Evolutionary conservation across 2,888 invertebrate species (phyloP).

Genomic region (Apodemia zela): DNA sequence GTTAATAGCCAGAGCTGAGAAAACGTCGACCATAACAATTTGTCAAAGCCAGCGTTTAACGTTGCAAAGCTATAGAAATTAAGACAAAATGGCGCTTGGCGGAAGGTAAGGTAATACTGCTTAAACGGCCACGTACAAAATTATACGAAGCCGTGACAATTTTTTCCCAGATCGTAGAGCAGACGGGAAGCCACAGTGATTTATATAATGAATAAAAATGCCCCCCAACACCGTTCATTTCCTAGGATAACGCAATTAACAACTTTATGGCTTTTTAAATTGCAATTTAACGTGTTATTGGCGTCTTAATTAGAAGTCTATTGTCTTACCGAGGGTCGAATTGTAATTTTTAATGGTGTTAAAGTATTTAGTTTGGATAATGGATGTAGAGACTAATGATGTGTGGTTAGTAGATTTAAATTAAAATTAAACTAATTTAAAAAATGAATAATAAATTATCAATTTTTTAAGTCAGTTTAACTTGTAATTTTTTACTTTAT

Average conservation of each 20-base stretch:
- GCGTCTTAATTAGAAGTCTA: slow-evolving; percentile 6
- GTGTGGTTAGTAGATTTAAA: no score
- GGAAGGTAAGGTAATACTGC: slow-evolving; percentile 56
- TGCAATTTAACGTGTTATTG: slow-evolving; percentile 10
- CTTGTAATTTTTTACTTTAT: no score
- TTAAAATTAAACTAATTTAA: no score
- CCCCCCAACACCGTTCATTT: slow-evolving; percentile 48
- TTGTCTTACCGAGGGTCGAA: neutral
- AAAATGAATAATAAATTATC: no score
- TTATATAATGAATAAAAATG: slow-evolving; percentile 80
- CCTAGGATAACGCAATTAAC: slow-evolving; percentile 70
- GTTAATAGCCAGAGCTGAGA: neutral
- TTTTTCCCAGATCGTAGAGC: slow-evolving; percentile 64
- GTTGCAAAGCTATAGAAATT: slow-evolving; percentile 61
- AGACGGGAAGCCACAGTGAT: slow-evolving; percentile 62
- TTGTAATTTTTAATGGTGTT: neutral
- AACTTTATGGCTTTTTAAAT: slow-evolving; percentile 31
- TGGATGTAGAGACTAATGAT: no score
- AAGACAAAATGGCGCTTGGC: slow-evolving; percentile 70
- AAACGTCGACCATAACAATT: slow-evolving; percentile 34
- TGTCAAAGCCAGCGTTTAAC: slow-evolving; percentile 38
- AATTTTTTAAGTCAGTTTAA: no score
- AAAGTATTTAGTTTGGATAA: neutral
- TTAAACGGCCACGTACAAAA: slow-evolving; percentile 74
- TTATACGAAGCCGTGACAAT: slow-evolving; percentile 75